Evolutionary conservation across 2,113 vertebrate species (phyloP).

Genomic region (Circaetus gallicus): DNA sequence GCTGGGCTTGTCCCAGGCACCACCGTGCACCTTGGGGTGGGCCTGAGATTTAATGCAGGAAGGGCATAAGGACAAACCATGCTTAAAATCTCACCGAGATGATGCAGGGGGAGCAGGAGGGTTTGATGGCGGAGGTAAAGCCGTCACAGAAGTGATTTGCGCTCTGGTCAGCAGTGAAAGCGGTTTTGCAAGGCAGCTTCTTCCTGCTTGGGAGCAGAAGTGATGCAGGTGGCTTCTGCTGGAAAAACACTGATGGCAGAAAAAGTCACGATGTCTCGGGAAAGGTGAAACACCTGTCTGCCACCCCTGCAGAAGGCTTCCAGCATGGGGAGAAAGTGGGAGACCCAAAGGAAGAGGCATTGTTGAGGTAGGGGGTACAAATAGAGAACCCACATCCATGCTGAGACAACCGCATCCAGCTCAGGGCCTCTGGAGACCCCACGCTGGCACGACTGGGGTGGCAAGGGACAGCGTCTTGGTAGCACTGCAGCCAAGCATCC

Average conservation of each 20-base stretch:
- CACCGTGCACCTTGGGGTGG: fast-evolving
- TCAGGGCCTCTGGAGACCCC: neutral
- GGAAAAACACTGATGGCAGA: neutral
- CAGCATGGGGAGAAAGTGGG: neutral
- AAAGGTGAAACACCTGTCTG: neutral
- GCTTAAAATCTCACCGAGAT: neutral
- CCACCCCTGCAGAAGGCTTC: neutral
- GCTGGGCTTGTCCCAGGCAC: neutral
- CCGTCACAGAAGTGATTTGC: neutral
- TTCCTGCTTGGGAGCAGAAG: neutral
- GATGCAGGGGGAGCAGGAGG: neutral
- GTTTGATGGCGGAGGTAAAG: neutral
- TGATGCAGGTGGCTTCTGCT: neutral
- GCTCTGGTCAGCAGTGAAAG: neutral
- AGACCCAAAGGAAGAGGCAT: neutral
- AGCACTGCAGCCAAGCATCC: neutral
- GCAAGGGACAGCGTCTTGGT: neutral
- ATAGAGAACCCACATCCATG: neutral
- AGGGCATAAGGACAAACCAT: neutral
- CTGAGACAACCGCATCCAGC: neutral
- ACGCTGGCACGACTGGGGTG: fast-evolving
- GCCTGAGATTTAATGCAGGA: neutral
- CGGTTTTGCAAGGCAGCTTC: neutral
- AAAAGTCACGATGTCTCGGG: neutral
- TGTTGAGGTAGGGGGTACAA: neutral